Conservation (phyloP, 2,888 invertebrate genomes). For the Limnephilus marmoratus region DNA sequence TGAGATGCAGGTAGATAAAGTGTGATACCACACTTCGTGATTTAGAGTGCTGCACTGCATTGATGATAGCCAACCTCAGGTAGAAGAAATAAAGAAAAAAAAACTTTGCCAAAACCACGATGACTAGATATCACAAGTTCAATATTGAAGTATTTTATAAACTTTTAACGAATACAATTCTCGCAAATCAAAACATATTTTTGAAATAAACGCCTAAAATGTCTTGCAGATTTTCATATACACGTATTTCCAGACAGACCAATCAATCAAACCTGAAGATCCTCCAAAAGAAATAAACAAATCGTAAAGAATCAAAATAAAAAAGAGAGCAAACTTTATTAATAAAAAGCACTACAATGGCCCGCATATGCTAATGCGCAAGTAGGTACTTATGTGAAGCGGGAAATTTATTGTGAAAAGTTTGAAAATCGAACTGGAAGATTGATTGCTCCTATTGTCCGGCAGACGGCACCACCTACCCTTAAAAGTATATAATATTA, state of each 20-base stretch:
- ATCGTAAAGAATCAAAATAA: background rate
- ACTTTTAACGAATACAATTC: background rate
- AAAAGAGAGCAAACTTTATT: background rate
- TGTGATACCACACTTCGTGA: background rate
- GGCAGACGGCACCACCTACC: constrained; percentile 24
- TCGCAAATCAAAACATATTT: background rate
- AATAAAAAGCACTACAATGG: background rate
- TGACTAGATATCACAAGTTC: background rate
- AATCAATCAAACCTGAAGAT: background rate
- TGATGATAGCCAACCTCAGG: background rate
- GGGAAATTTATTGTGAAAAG: constrained; percentile 21
- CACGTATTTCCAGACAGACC: background rate
- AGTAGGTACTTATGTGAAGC: background rate
- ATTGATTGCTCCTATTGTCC: constrained; percentile 47
- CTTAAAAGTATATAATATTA: background rate
- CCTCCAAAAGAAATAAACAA: background rate
- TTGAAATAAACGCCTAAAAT: background rate
- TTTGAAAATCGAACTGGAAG: constrained; percentile 45
- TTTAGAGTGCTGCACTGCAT: background rate
- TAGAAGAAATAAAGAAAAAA: background rate
- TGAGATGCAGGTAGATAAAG: background rate
- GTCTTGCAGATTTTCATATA: background rate
- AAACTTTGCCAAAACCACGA: background rate
- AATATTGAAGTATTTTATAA: background rate
- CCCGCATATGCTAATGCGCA: background rate